These are phyloP conservation scores for Machimus atricapillus DNA, from an alignment of 2,888 invertebrate genomes.

Conservation along the genomic window DNA sequence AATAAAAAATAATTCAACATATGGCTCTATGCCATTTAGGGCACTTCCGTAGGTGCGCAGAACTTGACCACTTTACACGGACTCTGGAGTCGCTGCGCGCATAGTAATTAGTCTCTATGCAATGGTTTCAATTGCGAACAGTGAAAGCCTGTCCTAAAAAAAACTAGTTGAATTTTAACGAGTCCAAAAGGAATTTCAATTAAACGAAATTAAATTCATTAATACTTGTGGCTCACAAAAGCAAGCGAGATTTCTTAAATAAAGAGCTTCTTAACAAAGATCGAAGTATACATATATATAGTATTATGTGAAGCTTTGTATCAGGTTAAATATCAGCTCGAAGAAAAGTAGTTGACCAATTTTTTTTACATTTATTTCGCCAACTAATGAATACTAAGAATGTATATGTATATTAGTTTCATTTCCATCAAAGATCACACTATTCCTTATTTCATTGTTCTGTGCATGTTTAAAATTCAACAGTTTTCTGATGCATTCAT, in stretches of 20 bases:
- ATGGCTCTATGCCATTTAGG: background rate
- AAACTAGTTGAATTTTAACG: background rate
- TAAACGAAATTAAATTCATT: constrained; percentile 10
- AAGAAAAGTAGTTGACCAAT: too few species aligned
- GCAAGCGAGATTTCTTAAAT: background rate
- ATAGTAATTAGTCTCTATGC: background rate
- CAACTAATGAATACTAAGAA: too few species aligned
- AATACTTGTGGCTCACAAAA: background rate
- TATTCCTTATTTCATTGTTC: too few species aligned
- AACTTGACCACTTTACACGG: constrained; percentile 9
- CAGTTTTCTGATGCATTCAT: too few species aligned
- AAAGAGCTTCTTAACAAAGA: too few species aligned
- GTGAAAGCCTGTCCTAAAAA: background rate
- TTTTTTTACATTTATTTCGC: too few species aligned
- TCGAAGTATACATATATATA: too few species aligned
- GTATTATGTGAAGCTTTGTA: too few species aligned
- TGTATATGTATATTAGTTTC: too few species aligned
- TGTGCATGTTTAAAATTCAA: background rate
- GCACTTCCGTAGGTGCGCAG: constrained; percentile 24
- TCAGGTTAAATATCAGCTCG: too few species aligned
- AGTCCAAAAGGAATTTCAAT: constrained; percentile 44
- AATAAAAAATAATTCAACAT: background rate
- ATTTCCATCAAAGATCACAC: too few species aligned
- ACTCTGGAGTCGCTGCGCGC: background rate
- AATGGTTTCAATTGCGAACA: background rate